Conservation (phyloP, 2,113 vertebrate genomes). For the Thomomys bottae region DNA sequence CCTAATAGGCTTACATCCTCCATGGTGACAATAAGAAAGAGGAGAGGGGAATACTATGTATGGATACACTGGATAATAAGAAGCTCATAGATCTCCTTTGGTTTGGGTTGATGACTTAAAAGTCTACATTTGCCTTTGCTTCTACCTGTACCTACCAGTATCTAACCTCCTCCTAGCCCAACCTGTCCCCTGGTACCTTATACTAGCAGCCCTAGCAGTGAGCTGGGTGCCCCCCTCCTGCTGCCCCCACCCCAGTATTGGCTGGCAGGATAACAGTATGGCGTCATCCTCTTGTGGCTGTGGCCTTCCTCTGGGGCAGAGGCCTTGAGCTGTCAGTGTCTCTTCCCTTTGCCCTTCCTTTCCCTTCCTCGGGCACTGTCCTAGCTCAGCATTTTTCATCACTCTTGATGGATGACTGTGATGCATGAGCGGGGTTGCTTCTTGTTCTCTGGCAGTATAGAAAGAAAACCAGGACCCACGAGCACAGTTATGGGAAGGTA, state of each 20-base stretch:
- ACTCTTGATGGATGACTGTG: not conserved
- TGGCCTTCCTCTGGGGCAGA: not conserved
- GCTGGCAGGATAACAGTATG: too few relatives aligned
- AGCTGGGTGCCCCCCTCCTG: not conserved
- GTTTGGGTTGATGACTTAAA: conserved; percentile 49
- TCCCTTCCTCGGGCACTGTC: not conserved
- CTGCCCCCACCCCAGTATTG: too few relatives aligned
- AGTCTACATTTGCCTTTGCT: not conserved
- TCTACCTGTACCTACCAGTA: not conserved
- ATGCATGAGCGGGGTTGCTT: too few relatives aligned
- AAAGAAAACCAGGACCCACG: too few relatives aligned
- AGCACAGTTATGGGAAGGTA: too few relatives aligned
- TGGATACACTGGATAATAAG: conserved; percentile 27
- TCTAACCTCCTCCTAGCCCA: not conserved
- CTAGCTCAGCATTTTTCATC: not conserved
- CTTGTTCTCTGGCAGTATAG: too few relatives aligned
- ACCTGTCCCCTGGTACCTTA: not conserved
- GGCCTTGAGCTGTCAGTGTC: not conserved
- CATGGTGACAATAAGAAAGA: not conserved
- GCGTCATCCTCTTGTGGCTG: not conserved
- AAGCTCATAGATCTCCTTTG: not conserved
- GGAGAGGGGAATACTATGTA: not conserved
- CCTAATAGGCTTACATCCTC: not conserved
- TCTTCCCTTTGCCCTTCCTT: not conserved
- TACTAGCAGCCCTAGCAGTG: not conserved